Percentiles rank a stretch among this genome's conserved stretches.
These are phyloP conservation scores for Noctua janthina DNA, from an alignment of 2,888 invertebrate species.

Conservation along the genomic window DNA sequence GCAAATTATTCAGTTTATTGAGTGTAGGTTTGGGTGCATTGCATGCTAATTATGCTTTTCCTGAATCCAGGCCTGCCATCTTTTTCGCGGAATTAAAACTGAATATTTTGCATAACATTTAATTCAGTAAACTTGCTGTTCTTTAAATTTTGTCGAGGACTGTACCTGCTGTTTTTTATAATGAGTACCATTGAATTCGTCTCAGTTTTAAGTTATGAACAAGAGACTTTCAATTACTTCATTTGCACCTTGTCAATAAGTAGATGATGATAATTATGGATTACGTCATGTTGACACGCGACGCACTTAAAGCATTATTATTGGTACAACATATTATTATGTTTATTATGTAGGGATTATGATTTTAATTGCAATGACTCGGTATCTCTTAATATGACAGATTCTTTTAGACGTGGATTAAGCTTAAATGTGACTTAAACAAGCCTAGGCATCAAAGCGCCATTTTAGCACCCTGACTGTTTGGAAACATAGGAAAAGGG, in stretches of 20 bases:
- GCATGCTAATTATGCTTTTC: too few relatives aligned
- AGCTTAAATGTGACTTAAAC: background rate
- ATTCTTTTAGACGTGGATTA: background rate
- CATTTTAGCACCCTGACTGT: background rate
- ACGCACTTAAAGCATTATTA: constrained; percentile 28
- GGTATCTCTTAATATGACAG: background rate
- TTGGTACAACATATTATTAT: constrained; percentile 21
- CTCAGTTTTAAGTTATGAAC: background rate
- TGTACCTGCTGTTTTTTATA: background rate
- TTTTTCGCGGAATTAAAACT: too few relatives aligned
- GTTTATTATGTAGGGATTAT: background rate
- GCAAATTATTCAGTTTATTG: too few relatives aligned
- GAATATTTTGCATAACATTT: too few relatives aligned
- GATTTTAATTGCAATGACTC: constrained; percentile 6
- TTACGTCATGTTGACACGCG: constrained; percentile 8
- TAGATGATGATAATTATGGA: background rate
- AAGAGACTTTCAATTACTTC: background rate
- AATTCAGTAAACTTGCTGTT: too few relatives aligned
- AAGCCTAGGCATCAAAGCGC: background rate
- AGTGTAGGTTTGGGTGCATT: too few relatives aligned
- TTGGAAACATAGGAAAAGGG: background rate
- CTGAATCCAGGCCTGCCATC: too few relatives aligned
- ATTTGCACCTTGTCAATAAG: background rate
- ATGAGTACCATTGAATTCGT: background rate
- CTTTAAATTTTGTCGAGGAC: too few relatives aligned